Conservation (phyloP, 2,797 vertebrate genomes). For the Galago senegalensis region DNA sequence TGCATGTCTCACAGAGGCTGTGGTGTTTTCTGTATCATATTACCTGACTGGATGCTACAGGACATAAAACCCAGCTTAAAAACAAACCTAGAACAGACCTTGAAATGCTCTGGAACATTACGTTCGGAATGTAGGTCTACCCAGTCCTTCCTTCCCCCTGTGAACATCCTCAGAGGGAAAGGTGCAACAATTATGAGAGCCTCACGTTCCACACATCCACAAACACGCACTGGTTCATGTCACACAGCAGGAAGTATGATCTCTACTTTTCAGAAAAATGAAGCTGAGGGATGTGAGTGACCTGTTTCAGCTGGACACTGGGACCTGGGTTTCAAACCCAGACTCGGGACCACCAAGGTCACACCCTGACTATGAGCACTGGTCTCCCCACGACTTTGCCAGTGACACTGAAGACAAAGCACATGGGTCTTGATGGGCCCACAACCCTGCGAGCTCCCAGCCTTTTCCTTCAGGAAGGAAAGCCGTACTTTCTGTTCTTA, state of each 20-base stretch:
- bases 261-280: background rate
- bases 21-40: background rate
- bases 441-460: background rate
- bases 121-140: background rate
- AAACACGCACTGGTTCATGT: background rate
- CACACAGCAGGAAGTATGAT: background rate
- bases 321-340: background rate
- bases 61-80: background rate
- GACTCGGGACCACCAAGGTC: background rate
- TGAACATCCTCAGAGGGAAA: background rate
- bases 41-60: background rate
- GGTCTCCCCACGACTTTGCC: background rate
- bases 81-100: background rate
- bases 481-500: background rate
- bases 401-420: background rate
- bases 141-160: background rate
- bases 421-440: background rate
- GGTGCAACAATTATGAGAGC: background rate
- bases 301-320: background rate
- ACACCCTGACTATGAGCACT: too few relatives aligned
- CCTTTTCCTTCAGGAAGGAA: background rate
- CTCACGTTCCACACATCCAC: background rate
- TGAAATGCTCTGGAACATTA: background rate
- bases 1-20: background rate
- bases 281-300: rapidly evolving